Base-by-base conservation (phyloP, 2,888 invertebrate species). In the Boloria euphrosyne region DNA sequence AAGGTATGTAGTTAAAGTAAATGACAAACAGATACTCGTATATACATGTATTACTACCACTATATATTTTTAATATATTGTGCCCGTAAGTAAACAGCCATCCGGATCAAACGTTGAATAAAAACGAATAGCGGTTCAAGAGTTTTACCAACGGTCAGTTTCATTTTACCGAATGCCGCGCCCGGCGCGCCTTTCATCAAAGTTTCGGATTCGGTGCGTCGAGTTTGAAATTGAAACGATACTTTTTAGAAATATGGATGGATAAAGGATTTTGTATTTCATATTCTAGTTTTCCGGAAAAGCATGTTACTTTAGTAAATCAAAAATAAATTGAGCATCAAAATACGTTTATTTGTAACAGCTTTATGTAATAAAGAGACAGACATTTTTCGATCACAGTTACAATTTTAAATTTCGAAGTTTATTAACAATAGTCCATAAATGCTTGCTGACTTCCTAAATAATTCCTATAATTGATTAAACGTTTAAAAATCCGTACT, bases 111-210 rank as follows among this genome's bases (percentile, higher is more conserved):
- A 59, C 66, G 62, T 63, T 69, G 69, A 70, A 73, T 68, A 65
- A 66, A 55, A 67, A 63, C 70, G 67, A 69, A 71, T 65, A 57
- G 65, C 51, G 66, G 62, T 65, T 22, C 44, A 55, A 55, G 62
- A 65, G 67, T 68, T 70, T 61, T 63, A 64, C 68, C 58, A 59
- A 46, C 67, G 67, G 67, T 50, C 60, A 67, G 65, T 69, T 71
- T 67, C 61, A 71, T 71, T 69, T 67, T 51, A 67, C 61, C 61
- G 69, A 67, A 69, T 63, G 61, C 65, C 49, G 58, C 27, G 16
- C 46, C 53, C 53, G 67, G 43, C 47, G 53, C 54, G 54, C 57
- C 54, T 64, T 64, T 64, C 64, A 64, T 64, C 58, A 64, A 64
- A 52, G 50, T 58, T 64, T 58, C 51, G 52, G 38, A 43, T 44